A percentile compares a stretch with the other conserved stretches of the same genome.
Evolutionary conservation across 2,888 invertebrate species (phyloP).

Genomic region (Dasysyrphus albostriatus): DNA sequence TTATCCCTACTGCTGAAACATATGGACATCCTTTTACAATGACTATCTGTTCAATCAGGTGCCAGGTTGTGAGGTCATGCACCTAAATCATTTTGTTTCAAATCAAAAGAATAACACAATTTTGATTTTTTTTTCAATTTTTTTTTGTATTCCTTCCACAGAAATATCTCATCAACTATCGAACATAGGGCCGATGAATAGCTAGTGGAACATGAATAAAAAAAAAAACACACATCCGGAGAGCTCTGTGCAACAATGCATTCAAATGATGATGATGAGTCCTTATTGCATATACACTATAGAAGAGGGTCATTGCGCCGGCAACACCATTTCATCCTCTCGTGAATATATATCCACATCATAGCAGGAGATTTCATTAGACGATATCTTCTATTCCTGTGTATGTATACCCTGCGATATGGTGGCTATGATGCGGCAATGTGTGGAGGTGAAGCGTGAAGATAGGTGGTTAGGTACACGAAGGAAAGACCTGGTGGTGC

Average conservation of each 20-base stretch:
- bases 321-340: constrained; percentile 37
- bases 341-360: constrained; percentile 47
- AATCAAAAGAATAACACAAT: constrained; percentile 53
- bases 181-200: constrained; percentile 27
- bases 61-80: constrained; percentile 65
- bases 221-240: constrained; percentile 67
- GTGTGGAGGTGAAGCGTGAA: constrained; percentile 17
- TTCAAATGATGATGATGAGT: constrained; percentile 73
- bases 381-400: constrained; percentile 58
- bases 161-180: constrained; percentile 61
- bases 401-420: not conserved
- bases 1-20: constrained; percentile 33
- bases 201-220: constrained; percentile 19
- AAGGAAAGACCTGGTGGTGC: not conserved
- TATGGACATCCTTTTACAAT: constrained; percentile 53
- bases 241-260: constrained; percentile 71
- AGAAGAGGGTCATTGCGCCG: constrained; percentile 63
- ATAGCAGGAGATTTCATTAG: constrained; percentile 70
- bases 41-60: constrained; percentile 53
- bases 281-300: constrained; percentile 47
- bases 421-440: not conserved
- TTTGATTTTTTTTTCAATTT: constrained; percentile 13
- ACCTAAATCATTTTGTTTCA: constrained; percentile 63
- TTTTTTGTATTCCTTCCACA: constrained; percentile 17
- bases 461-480: constrained; percentile 17